A percentile compares a stretch with the other conserved stretches of the same genome.
Evolutionary conservation across 2,113 vertebrate species (phyloP).

Genomic region (Colistium nudipinnis): DNA sequence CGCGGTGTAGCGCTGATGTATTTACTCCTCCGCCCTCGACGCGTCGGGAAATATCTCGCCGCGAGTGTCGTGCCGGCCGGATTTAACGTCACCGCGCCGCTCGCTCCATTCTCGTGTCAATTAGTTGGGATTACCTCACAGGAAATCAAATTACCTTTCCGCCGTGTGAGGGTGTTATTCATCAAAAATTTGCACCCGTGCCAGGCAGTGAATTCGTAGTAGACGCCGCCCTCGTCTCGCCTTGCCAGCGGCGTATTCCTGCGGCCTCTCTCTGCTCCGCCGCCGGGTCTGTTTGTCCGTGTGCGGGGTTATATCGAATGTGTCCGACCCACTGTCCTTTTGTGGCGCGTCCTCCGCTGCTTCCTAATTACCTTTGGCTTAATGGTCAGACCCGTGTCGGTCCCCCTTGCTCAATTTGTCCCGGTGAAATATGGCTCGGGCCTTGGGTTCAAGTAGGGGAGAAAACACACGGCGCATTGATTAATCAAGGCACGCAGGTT

Average conservation of each 20-base stretch:
- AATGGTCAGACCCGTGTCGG: constrained; percentile 73
- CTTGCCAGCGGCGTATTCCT: constrained; percentile 31
- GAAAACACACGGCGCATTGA: constrained; percentile 78
- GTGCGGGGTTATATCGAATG: constrained; percentile 52
- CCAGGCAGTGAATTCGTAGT: constrained; percentile 60
- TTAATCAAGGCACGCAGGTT: constrained; percentile 76
- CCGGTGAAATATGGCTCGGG: constrained; percentile 79
- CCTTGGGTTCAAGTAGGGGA: constrained; percentile 79
- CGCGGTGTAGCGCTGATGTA: constrained; percentile 25
- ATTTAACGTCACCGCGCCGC: constrained; percentile 45
- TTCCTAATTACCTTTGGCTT: constrained; percentile 82
- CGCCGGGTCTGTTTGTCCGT: constrained; percentile 36
- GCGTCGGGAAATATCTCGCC: constrained; percentile 18
- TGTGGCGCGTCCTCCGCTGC: constrained; percentile 64
- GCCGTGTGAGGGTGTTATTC: constrained; percentile 69
- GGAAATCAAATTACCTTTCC: constrained; percentile 68
- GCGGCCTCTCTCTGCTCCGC: constrained; percentile 29
- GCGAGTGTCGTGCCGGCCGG: constrained; percentile 42
- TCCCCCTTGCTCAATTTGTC: constrained; percentile 76
- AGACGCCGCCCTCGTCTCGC: constrained; percentile 31
- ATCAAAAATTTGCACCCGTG: constrained; percentile 66
- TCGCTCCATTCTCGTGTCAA: constrained; percentile 66
- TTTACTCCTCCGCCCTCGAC: constrained; percentile 43
- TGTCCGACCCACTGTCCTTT: constrained; percentile 70
- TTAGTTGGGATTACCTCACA: constrained; percentile 66